These are phyloP conservation scores for Hypena proboscidalis DNA, from an alignment of 2,888 invertebrate genomes.

Conservation along the genomic window DNA sequence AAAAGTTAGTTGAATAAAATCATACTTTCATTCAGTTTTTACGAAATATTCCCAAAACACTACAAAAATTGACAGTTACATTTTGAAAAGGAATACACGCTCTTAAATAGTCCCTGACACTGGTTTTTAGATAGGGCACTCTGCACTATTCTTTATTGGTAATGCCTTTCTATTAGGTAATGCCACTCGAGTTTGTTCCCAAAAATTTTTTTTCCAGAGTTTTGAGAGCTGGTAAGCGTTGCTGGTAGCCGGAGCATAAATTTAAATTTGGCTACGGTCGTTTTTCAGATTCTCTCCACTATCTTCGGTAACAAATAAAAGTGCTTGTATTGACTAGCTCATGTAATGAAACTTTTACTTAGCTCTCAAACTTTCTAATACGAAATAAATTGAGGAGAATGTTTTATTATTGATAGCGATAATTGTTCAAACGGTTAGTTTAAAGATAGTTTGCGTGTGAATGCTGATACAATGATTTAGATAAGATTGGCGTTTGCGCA, in stretches of 20 bases:
- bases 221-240: slow-evolving; percentile 41
- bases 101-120: too few relatives aligned
- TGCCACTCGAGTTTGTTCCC: too few relatives aligned
- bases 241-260: slow-evolving; percentile 46
- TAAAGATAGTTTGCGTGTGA: slow-evolving; percentile 34
- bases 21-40: too few relatives aligned
- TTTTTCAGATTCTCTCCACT: slow-evolving; percentile 47
- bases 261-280: slow-evolving; percentile 50
- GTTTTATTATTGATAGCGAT: slow-evolving; percentile 45
- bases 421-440: slow-evolving; percentile 38
- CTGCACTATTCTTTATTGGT: too few relatives aligned
- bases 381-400: slow-evolving; percentile 47
- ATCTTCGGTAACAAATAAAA: slow-evolving; percentile 46
- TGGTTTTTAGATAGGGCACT: too few relatives aligned
- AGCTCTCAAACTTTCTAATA: slow-evolving; percentile 46
- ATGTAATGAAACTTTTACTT: slow-evolving; percentile 46
- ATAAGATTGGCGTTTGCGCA: slow-evolving; percentile 21
- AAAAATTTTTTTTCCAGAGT: too few relatives aligned
- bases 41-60: too few relatives aligned
- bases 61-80: too few relatives aligned
- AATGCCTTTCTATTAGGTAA: too few relatives aligned
- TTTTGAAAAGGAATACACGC: too few relatives aligned
- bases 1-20: too few relatives aligned
- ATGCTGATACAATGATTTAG: slow-evolving; percentile 28
- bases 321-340: slow-evolving; percentile 29